Evolutionary conservation across 2,797 vertebrate species (phyloP).

Genomic region (Catostomus latipinnis): DNA sequence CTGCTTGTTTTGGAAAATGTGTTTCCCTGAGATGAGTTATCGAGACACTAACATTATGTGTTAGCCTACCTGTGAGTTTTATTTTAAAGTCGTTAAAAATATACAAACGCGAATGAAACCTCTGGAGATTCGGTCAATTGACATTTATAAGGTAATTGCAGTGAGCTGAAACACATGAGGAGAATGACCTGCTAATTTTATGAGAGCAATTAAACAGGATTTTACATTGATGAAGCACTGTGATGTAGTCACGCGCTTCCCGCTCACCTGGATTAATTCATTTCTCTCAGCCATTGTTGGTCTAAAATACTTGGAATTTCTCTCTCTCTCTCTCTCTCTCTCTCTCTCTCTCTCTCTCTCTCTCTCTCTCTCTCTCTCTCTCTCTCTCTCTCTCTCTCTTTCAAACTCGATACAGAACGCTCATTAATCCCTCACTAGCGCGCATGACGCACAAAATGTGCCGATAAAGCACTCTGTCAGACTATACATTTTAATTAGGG

Average conservation of each 20-base stretch:
- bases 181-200: constrained; percentile 60
- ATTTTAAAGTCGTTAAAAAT: too few species aligned
- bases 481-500: constrained; percentile 42
- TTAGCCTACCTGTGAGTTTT: too few species aligned
- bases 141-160: constrained; percentile 7
- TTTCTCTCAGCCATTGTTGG: too few species aligned
- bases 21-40: too few species aligned
- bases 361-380: background rate
- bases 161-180: constrained; percentile 35
- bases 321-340: background rate
- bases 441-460: constrained; percentile 19
- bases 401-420: background rate
- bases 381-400: background rate
- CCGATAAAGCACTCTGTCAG: constrained; percentile 36
- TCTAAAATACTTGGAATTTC: too few species aligned
- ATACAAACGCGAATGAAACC: background rate
- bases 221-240: constrained; percentile 60
- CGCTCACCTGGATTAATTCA: too few species aligned
- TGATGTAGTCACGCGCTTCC: too few species aligned
- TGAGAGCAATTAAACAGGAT: constrained; percentile 45
- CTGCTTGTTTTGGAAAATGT: too few species aligned
- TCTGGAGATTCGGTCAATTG: background rate
- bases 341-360: background rate
- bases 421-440: constrained; percentile 27
- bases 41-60: too few species aligned